Evolutionary conservation across 2,113 vertebrate species (phyloP).

Genomic region (Phaethornis superciliosus): DNA sequence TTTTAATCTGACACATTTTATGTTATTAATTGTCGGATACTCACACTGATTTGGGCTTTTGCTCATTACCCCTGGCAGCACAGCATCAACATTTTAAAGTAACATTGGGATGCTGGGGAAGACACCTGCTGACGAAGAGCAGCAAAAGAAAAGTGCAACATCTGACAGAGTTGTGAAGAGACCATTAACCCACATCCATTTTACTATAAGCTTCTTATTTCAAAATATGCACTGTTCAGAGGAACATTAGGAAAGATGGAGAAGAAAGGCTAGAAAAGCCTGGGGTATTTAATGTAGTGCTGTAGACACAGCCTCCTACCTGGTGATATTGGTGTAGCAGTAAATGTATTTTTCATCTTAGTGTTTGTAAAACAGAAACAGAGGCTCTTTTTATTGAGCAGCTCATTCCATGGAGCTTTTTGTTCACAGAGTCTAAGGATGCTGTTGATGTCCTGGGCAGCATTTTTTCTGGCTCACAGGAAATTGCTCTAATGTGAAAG

Average conservation of each 20-base stretch:
- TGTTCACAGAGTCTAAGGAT: neutral
- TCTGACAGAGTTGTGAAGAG: neutral
- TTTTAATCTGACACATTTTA: neutral
- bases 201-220: neutral
- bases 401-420: neutral
- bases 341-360: neutral
- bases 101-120: neutral
- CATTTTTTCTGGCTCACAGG: neutral
- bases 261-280: constrained; percentile 14
- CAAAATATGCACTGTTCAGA: neutral
- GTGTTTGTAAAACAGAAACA: constrained; percentile 6
- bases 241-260: neutral
- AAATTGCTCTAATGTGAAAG: neutral
- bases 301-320: neutral
- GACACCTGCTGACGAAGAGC: neutral
- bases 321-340: neutral
- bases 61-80: neutral
- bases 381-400: constrained; percentile 12
- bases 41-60: neutral
- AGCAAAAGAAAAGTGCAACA: neutral
- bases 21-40: neutral
- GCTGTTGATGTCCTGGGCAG: neutral
- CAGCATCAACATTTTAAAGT: neutral
- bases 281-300: neutral
- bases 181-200: neutral